phyloP scores from a whole-genome alignment of 2,113 vertebrate genomes.

The Athene cunicularia region DNA sequence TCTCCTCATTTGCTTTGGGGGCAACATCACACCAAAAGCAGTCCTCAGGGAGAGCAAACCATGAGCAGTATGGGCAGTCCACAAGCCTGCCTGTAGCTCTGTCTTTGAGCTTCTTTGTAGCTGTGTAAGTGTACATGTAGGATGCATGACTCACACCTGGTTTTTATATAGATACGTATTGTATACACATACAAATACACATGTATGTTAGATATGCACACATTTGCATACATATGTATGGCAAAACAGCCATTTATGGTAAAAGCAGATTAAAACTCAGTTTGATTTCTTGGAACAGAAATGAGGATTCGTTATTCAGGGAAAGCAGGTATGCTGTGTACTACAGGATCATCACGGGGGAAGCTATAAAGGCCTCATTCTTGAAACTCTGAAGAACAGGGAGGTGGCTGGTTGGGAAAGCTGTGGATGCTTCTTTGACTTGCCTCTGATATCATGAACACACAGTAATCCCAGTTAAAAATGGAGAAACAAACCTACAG shows the following conservation, averaged over 20 bases:
- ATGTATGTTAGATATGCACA: background rate
- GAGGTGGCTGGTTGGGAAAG: background rate
- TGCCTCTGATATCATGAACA: background rate
- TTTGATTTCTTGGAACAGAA: background rate
- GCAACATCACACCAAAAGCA: background rate
- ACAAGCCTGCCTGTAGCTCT: background rate
- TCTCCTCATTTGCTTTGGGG: background rate
- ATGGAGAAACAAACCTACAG: background rate
- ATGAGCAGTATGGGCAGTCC: background rate
- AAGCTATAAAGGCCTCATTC: background rate
- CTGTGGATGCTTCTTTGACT: background rate
- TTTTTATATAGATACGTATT: too few relatives aligned
- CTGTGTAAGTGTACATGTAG: background rate
- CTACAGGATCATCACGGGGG: background rate
- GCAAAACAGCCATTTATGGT: background rate
- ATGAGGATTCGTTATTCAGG: background rate
- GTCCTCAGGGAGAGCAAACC: background rate
- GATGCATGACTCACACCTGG: background rate
- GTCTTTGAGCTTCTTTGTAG: background rate
- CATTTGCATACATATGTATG: background rate
- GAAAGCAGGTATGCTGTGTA: background rate
- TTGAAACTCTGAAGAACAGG: background rate
- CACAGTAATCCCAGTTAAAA: background rate
- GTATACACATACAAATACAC: accelerated
- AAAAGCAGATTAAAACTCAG: background rate